Evolutionary conservation across 2,113 vertebrate genomes (phyloP).

Genomic region (Xiphorhynchus elegans): DNA sequence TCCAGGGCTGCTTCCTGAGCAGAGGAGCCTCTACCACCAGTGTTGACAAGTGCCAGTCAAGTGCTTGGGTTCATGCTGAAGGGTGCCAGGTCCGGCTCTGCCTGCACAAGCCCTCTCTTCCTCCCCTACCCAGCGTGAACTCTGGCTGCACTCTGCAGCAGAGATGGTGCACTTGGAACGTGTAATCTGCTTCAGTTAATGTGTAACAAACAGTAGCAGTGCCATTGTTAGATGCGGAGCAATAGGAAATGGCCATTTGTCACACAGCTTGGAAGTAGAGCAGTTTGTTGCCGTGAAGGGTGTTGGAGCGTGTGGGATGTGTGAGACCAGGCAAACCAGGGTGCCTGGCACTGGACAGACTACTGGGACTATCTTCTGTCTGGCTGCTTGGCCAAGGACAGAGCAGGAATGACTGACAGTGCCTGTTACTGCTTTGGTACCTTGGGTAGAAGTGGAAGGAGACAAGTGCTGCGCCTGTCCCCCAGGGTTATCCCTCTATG

Average conservation of each 20-base stretch:
- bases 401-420: fast-evolving
- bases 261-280: fast-evolving
- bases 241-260: fast-evolving
- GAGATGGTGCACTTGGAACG: fast-evolving
- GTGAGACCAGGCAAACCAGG: neutral
- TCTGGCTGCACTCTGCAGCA: neutral
- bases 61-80: neutral
- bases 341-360: neutral
- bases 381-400: neutral
- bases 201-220: neutral
- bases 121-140: neutral
- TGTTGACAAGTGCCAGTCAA: fast-evolving
- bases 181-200: neutral
- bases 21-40: fast-evolving
- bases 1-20: neutral
- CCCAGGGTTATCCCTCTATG: neutral
- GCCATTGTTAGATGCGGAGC: fast-evolving
- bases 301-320: neutral
- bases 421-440: neutral
- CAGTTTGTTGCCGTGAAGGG: fast-evolving
- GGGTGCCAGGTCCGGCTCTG: neutral
- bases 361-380: neutral
- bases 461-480: too few relatives aligned
- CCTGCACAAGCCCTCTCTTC: neutral
- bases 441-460: neutral